Evolutionary conservation across 2,113 vertebrate species (phyloP).

Genomic region (Ctenomys sociabilis): DNA sequence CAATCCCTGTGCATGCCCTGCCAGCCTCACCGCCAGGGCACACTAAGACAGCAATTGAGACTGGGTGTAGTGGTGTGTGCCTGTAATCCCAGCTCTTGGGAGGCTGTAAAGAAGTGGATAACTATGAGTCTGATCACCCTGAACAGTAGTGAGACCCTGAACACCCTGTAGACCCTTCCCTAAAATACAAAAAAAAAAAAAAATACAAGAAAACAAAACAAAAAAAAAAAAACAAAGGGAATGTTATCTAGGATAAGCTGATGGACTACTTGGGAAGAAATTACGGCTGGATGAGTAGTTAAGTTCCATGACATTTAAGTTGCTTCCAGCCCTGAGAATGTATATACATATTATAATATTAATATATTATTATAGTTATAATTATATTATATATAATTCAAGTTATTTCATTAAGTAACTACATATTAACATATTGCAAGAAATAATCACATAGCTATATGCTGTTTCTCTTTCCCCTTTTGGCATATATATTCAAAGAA

Average conservation of each 20-base stretch:
- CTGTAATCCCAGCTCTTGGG: too few relatives aligned
- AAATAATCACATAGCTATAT: slow-evolving; percentile 11
- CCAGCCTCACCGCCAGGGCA: too few relatives aligned
- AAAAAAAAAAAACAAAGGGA: not conserved
- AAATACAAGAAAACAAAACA: too few relatives aligned
- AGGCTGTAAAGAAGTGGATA: too few relatives aligned
- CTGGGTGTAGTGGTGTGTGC: too few relatives aligned
- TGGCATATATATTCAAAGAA: not conserved
- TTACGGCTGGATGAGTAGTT: not conserved
- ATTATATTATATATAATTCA: not conserved
- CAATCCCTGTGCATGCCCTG: too few relatives aligned
- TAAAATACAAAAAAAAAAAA: too few relatives aligned
- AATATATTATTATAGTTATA: too few relatives aligned
- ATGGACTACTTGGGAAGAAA: not conserved
- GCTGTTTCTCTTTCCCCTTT: slow-evolving; percentile 20
- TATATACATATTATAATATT: not conserved
- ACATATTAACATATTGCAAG: not conserved
- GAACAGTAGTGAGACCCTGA: too few relatives aligned
- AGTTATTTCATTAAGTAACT: slow-evolving; percentile 24
- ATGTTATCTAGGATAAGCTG: not conserved
- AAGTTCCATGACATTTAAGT: slow-evolving; percentile 8
- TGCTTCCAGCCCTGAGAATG: not conserved
- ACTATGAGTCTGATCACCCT: too few relatives aligned
- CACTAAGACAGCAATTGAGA: too few relatives aligned
- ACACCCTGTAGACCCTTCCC: too few relatives aligned